Conservation (phyloP, 2,113 vertebrate genomes). For the Rhadina sibilatrix region DNA sequence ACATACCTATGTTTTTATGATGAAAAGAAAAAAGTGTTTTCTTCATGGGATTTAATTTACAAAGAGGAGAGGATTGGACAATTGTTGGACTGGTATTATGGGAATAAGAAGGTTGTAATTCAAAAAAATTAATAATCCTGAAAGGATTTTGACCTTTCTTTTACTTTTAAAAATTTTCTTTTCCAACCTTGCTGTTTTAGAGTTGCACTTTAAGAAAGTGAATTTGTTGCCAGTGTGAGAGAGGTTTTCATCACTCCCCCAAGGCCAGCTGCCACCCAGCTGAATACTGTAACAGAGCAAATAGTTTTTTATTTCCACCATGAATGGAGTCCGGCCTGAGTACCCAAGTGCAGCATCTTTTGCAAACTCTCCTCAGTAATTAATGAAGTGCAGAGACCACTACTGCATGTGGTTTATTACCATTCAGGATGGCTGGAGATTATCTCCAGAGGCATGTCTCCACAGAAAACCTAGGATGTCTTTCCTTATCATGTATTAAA, state of each 20-base stretch:
- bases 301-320: neutral
- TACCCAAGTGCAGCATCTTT: neutral
- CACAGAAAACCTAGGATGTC: neutral
- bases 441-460: neutral
- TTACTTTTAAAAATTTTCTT: neutral
- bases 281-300: neutral
- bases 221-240: neutral
- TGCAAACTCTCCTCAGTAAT: neutral
- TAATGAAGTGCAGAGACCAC: neutral
- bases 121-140: neutral
- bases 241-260: neutral
- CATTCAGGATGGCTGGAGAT: neutral
- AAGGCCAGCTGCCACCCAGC: neutral
- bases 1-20: constrained; percentile 2
- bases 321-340: neutral
- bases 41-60: constrained; percentile 23
- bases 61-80: neutral
- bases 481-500: neutral
- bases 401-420: neutral
- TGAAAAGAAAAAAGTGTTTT: neutral
- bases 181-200: neutral
- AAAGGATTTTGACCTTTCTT: neutral
- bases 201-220: neutral
- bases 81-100: neutral
- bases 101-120: neutral